These are phyloP conservation scores for Drosophila gunungcola DNA, from an alignment of 1,140 invertebrate species.

Conservation along the genomic window DNA sequence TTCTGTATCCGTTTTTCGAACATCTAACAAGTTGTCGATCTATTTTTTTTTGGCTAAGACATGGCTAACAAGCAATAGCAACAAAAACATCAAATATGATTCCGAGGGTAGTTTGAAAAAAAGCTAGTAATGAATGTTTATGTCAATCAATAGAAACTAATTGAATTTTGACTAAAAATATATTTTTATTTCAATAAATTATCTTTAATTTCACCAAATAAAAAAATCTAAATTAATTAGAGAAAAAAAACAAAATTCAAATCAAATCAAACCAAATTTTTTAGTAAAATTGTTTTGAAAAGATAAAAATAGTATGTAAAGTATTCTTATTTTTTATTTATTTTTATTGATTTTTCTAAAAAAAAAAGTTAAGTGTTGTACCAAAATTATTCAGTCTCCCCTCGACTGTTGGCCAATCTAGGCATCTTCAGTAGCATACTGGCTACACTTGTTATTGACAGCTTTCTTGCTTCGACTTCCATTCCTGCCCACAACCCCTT, in stretches of 20 bases:
- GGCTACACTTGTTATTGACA: conserved; percentile 75
- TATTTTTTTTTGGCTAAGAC: conserved; percentile 59
- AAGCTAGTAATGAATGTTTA: background rate
- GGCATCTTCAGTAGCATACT: conserved; percentile 57
- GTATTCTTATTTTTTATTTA: no score
- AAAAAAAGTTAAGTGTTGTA: no score
- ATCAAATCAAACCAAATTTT: no score
- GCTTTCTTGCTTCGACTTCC: conserved; percentile 63
- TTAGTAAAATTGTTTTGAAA: no score
- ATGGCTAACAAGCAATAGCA: conserved; percentile 27
- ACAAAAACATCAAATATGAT: conserved; percentile 19
- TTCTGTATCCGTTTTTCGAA: conserved; percentile 34
- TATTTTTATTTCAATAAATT: no score
- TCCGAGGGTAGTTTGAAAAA: conserved; percentile 9
- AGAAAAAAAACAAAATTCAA: no score
- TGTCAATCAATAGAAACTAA: background rate
- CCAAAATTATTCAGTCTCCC: conserved; percentile 2
- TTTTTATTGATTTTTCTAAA: no score
- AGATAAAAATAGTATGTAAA: no score
- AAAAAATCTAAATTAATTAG: no score
- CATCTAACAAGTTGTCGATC: conserved; percentile 67
- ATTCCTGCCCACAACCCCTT: background rate
- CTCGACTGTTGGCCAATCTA: conserved; percentile 37
- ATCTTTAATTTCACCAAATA: no score
- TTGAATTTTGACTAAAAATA: no score